Conservation (phyloP, 2,113 vertebrate species). For the Platycercus adscitus region DNA sequence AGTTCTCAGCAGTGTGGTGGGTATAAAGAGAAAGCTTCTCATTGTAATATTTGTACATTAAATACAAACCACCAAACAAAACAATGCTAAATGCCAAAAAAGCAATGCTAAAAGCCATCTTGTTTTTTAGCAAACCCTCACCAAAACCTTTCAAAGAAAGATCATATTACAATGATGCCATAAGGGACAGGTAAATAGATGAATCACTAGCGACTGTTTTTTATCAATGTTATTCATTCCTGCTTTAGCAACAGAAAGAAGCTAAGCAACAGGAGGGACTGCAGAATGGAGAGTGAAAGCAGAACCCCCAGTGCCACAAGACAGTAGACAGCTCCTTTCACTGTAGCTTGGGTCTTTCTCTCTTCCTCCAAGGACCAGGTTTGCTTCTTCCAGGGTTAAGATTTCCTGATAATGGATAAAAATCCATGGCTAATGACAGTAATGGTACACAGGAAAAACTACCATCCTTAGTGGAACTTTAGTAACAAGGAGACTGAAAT, state of each 20-base stretch:
- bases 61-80: neutral
- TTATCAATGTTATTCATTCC: neutral
- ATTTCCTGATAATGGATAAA: neutral
- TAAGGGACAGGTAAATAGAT: neutral
- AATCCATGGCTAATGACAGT: neutral
- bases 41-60: neutral
- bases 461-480: neutral
- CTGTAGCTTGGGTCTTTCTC: rapidly evolving
- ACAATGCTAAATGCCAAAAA: neutral
- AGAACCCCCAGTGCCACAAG: neutral
- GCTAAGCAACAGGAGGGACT: neutral
- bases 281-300: rapidly evolving
- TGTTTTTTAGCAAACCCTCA: neutral
- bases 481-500: neutral
- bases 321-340: neutral
- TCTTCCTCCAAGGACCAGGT: neutral
- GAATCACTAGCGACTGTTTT: neutral
- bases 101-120: too few species aligned
- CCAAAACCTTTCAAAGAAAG: neutral
- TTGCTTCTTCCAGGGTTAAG: neutral
- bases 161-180: neutral
- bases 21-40: neutral
- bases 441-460: neutral
- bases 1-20: neutral
- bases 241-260: neutral